Base-by-base conservation (phyloP, 2,888 invertebrate species). In the Pseudococcus longispinus region DNA sequence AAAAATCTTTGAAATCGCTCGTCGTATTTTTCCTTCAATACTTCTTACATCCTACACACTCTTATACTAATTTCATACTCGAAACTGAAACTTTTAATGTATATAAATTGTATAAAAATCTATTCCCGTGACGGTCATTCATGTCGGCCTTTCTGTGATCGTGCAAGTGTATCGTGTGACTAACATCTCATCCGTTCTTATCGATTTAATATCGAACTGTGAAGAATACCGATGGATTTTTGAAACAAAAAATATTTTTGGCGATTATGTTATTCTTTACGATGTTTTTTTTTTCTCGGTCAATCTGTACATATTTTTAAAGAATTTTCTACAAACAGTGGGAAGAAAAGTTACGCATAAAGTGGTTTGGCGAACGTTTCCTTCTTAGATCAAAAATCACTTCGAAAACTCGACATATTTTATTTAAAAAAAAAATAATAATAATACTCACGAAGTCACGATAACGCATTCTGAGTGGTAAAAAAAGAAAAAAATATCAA, bases 111-210 rank as follows among this genome's bases (percentile, higher is more conserved):
- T 42, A 20, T 20, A 20, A 80, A 20, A 80, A 37, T 80, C 20
- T 9, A 11, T 80, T 80, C 77, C 77, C 77, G 77, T 80, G 77
- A 80, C 77, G 77, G 42, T 42, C 77, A 9, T 80, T 80, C 42
- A 20, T 37, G 77, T 42, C 77, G 77, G 77, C 20, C 18, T 80
- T 29, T 29, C 60, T 60, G 55, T 80, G 77, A 80, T 80, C 77
- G 23, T n/a, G 13, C 37, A 37, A 77, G 37, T 77, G 26, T 37
- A 23, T 23, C 29, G 70, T 70, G 70, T 70, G 70, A 70, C 70
- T 70, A 70, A 70, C 70, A 29, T 9, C 11, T 29, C 70, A 18
- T 23, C 23, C 29, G 8, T 18, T 18, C 32, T 32, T 0, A 18
- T 70, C 29, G 29, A 6, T 70, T 70, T 18, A 18, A 29, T 70